Conservation (phyloP, 2,888 invertebrate species). For the Plebejus melissa region DNA sequence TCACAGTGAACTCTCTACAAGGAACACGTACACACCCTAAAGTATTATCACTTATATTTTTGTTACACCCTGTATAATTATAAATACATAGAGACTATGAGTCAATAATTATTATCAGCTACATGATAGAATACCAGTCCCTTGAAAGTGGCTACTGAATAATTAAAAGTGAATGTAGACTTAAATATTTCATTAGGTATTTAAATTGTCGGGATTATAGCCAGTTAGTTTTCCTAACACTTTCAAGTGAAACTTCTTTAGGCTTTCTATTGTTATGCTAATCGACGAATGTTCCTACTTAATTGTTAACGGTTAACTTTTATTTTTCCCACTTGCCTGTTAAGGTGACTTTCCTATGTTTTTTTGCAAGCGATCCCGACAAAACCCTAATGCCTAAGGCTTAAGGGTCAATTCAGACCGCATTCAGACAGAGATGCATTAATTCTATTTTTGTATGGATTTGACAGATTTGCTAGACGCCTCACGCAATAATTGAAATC, state of each 20-base stretch:
- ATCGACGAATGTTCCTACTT: slow-evolving; percentile 59
- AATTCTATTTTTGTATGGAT: too few relatives aligned
- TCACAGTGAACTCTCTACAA: too few relatives aligned
- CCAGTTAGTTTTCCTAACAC: slow-evolving; percentile 33
- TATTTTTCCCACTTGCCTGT: not conserved
- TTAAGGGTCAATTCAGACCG: too few relatives aligned
- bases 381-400: too few relatives aligned
- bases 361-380: too few relatives aligned
- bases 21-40: too few relatives aligned
- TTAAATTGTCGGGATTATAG: slow-evolving; percentile 23
- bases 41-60: too few relatives aligned
- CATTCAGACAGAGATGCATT: too few relatives aligned
- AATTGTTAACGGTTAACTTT: slow-evolving; percentile 50
- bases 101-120: not conserved
- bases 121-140: not conserved
- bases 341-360: not conserved
- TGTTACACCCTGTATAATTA: too few relatives aligned
- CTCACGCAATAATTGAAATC: too few relatives aligned
- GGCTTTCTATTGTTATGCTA: slow-evolving; percentile 64
- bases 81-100: not conserved
- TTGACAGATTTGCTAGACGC: too few relatives aligned
- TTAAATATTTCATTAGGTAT: slow-evolving; percentile 19
- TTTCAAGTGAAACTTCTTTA: slow-evolving; percentile 46
- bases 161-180: slow-evolving; percentile 7
- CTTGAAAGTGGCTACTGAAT: slow-evolving; percentile 20